Conservation (phyloP, 1,140 invertebrate species). For the Eumeta japonica region DNA sequence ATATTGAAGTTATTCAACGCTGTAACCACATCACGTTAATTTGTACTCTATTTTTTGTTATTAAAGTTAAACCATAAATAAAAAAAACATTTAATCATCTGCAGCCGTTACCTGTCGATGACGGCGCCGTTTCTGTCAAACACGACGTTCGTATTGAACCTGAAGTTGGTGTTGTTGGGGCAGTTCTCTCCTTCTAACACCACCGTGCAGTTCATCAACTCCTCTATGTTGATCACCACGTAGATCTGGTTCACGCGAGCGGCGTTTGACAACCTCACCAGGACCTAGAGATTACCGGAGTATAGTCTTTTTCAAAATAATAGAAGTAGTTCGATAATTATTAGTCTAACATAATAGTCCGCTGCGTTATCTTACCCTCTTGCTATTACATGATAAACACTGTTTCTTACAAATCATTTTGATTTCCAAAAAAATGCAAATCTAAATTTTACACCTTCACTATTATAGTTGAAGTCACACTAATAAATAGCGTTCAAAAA, state of each 20-base stretch:
- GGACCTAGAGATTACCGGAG: slow-evolving; percentile 43
- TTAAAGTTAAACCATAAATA: neutral
- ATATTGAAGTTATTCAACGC: neutral
- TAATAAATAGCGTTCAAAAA: no score
- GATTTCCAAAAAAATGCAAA: no score
- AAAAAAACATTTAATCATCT: neutral
- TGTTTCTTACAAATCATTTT: no score
- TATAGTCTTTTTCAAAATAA: neutral
- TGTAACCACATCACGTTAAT: neutral
- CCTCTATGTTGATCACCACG: slow-evolving; percentile 73
- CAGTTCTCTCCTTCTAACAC: slow-evolving; percentile 26
- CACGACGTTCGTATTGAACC: slow-evolving; percentile 77
- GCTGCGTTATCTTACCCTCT: no score
- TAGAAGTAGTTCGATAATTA: no score
- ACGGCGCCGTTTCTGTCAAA: slow-evolving; percentile 54
- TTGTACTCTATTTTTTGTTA: neutral
- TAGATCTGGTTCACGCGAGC: slow-evolving; percentile 49
- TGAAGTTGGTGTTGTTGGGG: slow-evolving; percentile 29
- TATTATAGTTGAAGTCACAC: no score
- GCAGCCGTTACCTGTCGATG: slow-evolving; percentile 53
- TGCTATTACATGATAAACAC: no score
- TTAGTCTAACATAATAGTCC: no score
- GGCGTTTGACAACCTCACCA: slow-evolving; percentile 43
- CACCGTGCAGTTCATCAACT: slow-evolving; percentile 58
- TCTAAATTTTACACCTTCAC: no score